Percentiles rank a stretch among this genome's conserved stretches.
Conservation (phyloP, 2,888 invertebrate species). For the Pterostichus niger region DNA sequence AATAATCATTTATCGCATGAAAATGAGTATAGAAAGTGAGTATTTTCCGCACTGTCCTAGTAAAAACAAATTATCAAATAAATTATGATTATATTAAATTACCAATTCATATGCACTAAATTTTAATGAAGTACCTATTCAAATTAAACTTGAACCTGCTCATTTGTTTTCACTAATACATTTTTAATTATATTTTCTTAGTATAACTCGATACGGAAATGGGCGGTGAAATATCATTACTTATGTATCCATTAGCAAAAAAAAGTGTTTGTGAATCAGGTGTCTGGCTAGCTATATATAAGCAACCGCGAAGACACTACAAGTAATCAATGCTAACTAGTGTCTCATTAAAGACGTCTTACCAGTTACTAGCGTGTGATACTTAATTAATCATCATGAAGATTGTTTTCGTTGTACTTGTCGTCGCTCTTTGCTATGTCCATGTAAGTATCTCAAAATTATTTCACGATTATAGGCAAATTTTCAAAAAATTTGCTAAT, state of each 20-base stretch:
- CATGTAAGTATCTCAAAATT: constrained; percentile 14
- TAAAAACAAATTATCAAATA: too few species aligned
- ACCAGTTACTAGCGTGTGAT: neutral
- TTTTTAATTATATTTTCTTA: constrained; percentile 32
- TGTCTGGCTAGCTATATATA: constrained; percentile 29
- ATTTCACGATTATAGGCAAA: too few species aligned
- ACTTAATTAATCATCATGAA: constrained; percentile 19
- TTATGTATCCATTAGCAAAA: constrained; percentile 40
- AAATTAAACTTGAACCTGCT: too few species aligned
- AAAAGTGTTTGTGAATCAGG: constrained; percentile 23
- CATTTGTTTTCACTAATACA: constrained; percentile 8
- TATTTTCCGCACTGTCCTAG: too few species aligned
- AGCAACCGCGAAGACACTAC: constrained; percentile 5
- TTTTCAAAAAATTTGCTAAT: too few species aligned
- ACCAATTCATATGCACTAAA: too few species aligned
- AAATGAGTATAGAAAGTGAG: too few species aligned
- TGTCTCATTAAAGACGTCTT: neutral
- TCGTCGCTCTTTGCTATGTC: constrained; percentile 7
- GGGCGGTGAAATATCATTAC: constrained; percentile 2
- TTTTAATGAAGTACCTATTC: too few species aligned
- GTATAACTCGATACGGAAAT: constrained; percentile 27
- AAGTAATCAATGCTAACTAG: neutral
- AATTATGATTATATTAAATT: too few species aligned
- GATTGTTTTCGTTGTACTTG: neutral
- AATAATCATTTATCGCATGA: too few species aligned